These are phyloP conservation scores for Thysanoteuthis rhombus DNA, from an alignment of 2,888 invertebrate species.

Conservation along the genomic window DNA sequence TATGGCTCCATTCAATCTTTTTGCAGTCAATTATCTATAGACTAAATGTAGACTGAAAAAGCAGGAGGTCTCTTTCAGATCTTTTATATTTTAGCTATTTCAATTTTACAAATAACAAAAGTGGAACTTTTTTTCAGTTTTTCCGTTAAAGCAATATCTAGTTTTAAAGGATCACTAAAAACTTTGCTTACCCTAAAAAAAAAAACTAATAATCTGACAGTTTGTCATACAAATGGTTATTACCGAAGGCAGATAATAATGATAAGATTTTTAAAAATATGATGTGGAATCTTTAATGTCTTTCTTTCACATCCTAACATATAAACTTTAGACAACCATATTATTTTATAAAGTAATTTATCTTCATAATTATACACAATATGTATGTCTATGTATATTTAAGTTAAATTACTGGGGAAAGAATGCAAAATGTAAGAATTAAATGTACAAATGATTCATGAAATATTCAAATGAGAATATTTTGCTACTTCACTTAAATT, in stretches of 20 bases:
- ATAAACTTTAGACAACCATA: background rate
- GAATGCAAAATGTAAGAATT: background rate
- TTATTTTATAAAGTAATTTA: background rate
- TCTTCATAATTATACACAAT: background rate
- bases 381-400: background rate
- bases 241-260: background rate
- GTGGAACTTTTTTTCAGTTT: background rate
- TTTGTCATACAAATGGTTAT: background rate
- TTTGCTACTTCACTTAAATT: too few species aligned
- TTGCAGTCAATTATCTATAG: constrained; percentile 12
- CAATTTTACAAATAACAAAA: background rate
- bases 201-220: background rate
- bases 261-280: background rate
- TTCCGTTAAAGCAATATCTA: background rate
- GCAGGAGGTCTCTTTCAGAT: background rate
- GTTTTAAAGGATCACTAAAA: background rate
- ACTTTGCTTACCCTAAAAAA: background rate
- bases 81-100: constrained; percentile 12
- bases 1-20: background rate
- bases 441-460: too few species aligned
- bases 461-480: too few species aligned
- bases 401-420: background rate
- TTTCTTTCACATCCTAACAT: background rate
- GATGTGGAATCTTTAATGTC: background rate
- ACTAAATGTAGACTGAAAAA: background rate